Conservation (phyloP, 2,888 invertebrate genomes). For the Myopa testacea region DNA sequence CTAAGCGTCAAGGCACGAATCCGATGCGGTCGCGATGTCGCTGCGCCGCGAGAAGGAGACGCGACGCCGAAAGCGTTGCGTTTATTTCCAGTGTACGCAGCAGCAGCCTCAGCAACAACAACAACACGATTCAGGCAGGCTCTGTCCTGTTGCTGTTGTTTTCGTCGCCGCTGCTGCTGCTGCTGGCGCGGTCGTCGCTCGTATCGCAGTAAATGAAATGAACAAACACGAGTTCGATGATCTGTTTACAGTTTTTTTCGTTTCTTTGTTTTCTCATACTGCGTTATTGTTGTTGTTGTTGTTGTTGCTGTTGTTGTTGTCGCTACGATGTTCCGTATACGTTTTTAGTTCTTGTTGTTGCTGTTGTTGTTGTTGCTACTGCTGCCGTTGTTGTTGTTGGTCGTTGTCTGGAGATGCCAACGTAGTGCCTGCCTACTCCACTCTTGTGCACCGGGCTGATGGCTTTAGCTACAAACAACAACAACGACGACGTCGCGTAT, state of each 20-base stretch:
- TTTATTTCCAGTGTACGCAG: constrained; percentile 36
- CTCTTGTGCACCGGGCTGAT: background rate
- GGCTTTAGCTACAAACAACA: constrained; percentile 12
- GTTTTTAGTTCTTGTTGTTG: constrained; percentile 39
- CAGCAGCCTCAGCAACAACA: background rate
- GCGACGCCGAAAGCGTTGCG: constrained; percentile 4
- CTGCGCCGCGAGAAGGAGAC: background rate
- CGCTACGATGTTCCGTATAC: background rate
- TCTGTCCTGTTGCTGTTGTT: constrained; percentile 38
- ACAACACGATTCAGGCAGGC: constrained; percentile 43
- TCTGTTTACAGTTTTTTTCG: constrained; percentile 62
- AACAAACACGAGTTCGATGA: constrained; percentile 61
- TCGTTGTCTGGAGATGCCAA: constrained; percentile 52
- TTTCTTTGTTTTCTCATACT: constrained; percentile 39
- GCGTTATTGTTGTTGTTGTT: constrained; percentile 38
- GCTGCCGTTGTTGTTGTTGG: constrained; percentile 47
- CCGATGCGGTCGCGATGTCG: background rate
- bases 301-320: constrained; percentile 43
- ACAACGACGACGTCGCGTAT: constrained; percentile 8
- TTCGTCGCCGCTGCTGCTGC: constrained; percentile 41
- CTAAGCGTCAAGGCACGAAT: constrained; percentile 22
- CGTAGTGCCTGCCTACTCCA: constrained; percentile 15
- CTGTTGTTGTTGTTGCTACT: constrained; percentile 40
- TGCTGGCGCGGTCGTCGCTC: constrained; percentile 42
- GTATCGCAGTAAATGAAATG: constrained; percentile 36